Base-by-base conservation (phyloP, 2,888 invertebrate species). In the Drosophila borborema region DNA sequence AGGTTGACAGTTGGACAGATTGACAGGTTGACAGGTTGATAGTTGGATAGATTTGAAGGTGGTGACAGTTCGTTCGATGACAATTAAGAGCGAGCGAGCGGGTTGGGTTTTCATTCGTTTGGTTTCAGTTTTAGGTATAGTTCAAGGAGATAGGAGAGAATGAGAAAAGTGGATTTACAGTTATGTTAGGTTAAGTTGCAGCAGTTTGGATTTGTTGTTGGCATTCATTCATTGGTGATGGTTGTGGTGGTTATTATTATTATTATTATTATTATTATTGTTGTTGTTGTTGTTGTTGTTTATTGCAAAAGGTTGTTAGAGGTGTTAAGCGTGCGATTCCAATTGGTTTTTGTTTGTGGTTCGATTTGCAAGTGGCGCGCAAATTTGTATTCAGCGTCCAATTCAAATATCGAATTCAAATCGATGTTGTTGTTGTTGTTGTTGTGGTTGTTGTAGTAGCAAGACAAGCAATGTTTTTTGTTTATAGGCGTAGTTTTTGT, bases 401-500 rank as follows among this genome's bases (percentile, higher is more conserved):
- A 80, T 78, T 69, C 16, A 58, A 58, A 58, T 49, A 53, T 60
- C 58, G 64, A 71, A 74, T 80, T 80, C 45, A 51, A 68, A 46
- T 86, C 82, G 72, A 62, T 64, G 64, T 74, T 66, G 68, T 72
- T 64, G 68, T 70, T 61, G 34, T 69, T 78, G 68, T 74, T 60
- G 68, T 70, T 61, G 23, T 46, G 46, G 46, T 46, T 23, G 31
- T 69, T 72, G 72, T 82, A 56, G 84, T 81, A 71, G 89, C 85
- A 80, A 80, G 86, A 74, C 86, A 86, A 83, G 89, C 87, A 86
- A 75, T 74, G 62, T 80, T 61, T 53, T 71, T 68, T 18, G 36
- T 60, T 74, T 64, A 48, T 59, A 58, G 59, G 74, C 67, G 59
- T 72, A 76, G 71, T 61, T 64, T 56, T 70, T 64, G 51, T 75